These are phyloP conservation scores for Malacosoma neustria DNA, from an alignment of 2,888 invertebrate species.

Conservation along the genomic window DNA sequence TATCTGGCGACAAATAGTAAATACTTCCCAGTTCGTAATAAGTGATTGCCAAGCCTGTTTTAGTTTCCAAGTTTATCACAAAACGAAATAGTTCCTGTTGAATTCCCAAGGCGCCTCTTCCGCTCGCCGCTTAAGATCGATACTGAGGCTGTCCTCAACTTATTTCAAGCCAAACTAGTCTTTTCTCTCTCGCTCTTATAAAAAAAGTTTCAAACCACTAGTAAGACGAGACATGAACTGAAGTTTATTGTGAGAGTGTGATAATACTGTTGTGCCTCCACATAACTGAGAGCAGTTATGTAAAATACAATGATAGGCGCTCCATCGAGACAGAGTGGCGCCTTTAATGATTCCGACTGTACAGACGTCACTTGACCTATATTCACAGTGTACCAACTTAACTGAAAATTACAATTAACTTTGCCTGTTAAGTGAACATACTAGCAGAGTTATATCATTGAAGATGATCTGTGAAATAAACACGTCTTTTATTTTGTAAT, in stretches of 20 bases:
- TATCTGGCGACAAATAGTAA: not conserved
- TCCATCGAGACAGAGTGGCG: conserved; percentile 42
- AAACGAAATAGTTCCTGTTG: conserved; percentile 35
- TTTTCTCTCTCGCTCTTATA: not conserved
- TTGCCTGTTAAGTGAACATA: too few relatives aligned
- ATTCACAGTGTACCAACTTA: too few relatives aligned
- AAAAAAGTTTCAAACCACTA: not conserved
- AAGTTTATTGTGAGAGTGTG: not conserved
- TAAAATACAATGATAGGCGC: not conserved
- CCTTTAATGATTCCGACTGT: conserved; percentile 23
- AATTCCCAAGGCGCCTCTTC: conserved; percentile 31
- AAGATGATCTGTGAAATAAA: too few relatives aligned
- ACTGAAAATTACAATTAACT: too few relatives aligned
- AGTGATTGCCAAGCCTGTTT: conserved; percentile 5
- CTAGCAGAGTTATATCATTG: too few relatives aligned
- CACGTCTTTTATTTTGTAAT: too few relatives aligned
- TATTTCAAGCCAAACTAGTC: not conserved
- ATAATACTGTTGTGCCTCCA: not conserved
- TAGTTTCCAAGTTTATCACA: conserved; percentile 13
- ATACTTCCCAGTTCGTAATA: not conserved
- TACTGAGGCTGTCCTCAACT: conserved; percentile 29
- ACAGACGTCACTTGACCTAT: conserved; percentile 24
- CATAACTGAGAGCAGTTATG: not conserved
- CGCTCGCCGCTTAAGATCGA: conserved; percentile 50
- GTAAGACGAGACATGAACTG: not conserved